Percentiles rank a stretch among this genome's conserved stretches.
phyloP scores from a whole-genome alignment of 2,113 vertebrate genomes.

The Lophochroa leadbeateri region DNA sequence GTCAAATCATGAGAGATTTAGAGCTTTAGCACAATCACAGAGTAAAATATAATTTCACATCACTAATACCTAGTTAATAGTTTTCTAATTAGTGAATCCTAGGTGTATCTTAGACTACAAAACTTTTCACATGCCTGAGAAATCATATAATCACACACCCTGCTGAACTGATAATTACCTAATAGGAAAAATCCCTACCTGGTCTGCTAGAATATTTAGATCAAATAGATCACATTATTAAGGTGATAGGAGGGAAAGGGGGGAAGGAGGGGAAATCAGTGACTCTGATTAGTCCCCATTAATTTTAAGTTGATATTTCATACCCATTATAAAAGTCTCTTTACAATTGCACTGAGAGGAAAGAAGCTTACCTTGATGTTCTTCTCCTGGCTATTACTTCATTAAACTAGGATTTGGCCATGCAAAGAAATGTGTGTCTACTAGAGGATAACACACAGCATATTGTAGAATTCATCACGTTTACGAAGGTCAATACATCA shows the following conservation, averaged over 20 bases:
- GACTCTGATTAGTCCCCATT: not conserved
- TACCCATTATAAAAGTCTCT: not conserved
- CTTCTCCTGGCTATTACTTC: not conserved
- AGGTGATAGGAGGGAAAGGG: not conserved
- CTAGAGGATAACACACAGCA: not conserved
- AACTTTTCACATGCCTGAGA: not conserved
- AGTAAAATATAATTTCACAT: not conserved
- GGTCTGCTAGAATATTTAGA: not conserved
- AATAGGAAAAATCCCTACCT: not conserved
- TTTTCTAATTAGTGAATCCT: not conserved
- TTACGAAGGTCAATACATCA: rapidly evolving
- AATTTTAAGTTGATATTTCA: not conserved
- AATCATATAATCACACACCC: not conserved
- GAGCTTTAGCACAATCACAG: not conserved
- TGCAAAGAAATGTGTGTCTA: not conserved
- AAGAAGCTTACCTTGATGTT: not conserved
- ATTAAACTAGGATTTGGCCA: not conserved
- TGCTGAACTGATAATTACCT: not conserved
- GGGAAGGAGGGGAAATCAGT: not conserved
- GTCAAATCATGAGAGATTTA: not conserved
- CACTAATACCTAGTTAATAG: not conserved
- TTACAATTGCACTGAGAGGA: not conserved
- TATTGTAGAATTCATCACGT: not conserved
- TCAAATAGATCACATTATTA: not conserved
- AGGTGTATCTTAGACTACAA: not conserved